These are phyloP conservation scores for silkworm (Bombyx mori) DNA, from an alignment of 1,140 invertebrate species.

Conservation along the genomic window DNA sequence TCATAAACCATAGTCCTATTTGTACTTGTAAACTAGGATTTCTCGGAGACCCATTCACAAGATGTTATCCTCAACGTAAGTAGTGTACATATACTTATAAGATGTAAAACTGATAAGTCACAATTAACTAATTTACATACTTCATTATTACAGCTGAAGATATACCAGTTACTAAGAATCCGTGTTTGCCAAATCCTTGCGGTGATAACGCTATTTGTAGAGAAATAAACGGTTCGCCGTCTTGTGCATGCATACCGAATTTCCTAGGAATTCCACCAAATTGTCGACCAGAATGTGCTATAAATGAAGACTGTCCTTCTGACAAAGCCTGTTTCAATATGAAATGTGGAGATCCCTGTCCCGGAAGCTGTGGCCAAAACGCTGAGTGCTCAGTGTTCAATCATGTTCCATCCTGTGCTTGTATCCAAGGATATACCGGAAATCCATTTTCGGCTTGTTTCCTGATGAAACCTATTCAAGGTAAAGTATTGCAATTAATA, in stretches of 20 bases:
- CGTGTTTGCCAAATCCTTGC: conserved; percentile 76
- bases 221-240: conserved; percentile 71
- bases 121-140: neutral
- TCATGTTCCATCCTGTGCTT: conserved; percentile 76
- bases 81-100: conserved; percentile 4
- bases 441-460: conserved; percentile 75
- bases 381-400: conserved; percentile 76
- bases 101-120: neutral
- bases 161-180: conserved; percentile 47
- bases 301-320: conserved; percentile 76
- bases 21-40: conserved; percentile 68
- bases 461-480: conserved; percentile 51
- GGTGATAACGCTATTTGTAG: conserved; percentile 78
- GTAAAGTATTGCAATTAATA: conserved; percentile 56
- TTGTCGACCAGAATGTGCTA: conserved; percentile 77
- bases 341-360: conserved; percentile 78
- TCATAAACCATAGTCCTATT: conserved; percentile 79
- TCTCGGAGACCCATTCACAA: conserved; percentile 73
- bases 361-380: conserved; percentile 75
- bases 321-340: conserved; percentile 77
- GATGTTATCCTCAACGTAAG: conserved; percentile 71
- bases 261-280: conserved; percentile 77
- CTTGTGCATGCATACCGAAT: conserved; percentile 74
- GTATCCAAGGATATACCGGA: conserved; percentile 75
- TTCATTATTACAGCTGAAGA: conserved; percentile 42